Base-by-base conservation (phyloP, 2,797 vertebrate species). In the Argya squamiceps region DNA sequence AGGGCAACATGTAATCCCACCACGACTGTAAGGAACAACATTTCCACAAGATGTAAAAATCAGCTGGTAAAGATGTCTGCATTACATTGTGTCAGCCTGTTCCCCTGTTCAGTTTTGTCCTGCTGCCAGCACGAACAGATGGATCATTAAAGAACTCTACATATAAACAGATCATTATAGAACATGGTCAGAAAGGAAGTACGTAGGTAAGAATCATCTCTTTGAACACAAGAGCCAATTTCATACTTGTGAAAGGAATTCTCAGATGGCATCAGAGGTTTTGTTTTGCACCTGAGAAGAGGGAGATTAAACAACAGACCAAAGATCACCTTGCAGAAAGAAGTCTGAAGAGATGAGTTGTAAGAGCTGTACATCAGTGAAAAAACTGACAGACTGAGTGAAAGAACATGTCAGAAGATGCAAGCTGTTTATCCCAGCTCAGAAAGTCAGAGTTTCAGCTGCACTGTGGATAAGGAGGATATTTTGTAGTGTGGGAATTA, bases 121-220 rank as follows among this genome's bases (percentile, higher is more conserved):
- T 84, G 83, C 67, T 92, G 94, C 95, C 95, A 94, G 77, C 90
- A 73, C 0, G 47, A 91, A 78, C 94, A 96, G 95, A 97, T 87
- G 94, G 94, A 65, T 92, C 79, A 92, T 76, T 82, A 94, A 88
- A 86, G 81, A 82, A 69, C 46, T 69, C 49, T 15, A 41, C 59
- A 44, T 37, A 89, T 68, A 73, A 95, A 91, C 79, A 95, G 85
- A 88, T 49, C 43, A 32, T 76, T 93, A 86, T 21, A 93, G 80
- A 92, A 70, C 4, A 8, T 86, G 85, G 55, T 81, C 77, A 84
- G 88, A 96, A 86, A 78, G 80, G 83, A 94, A 93, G 27, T 52
- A 49, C 1, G 2, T 55, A 65, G 80, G 13, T 79, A 88, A 73
- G 84, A 91, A 73, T 69, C 36, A 67, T 63, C 83, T 73, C 79